Evolutionary conservation across 2,113 vertebrate genomes (phyloP).

Genomic region (Hyperoodon ampullatus): DNA sequence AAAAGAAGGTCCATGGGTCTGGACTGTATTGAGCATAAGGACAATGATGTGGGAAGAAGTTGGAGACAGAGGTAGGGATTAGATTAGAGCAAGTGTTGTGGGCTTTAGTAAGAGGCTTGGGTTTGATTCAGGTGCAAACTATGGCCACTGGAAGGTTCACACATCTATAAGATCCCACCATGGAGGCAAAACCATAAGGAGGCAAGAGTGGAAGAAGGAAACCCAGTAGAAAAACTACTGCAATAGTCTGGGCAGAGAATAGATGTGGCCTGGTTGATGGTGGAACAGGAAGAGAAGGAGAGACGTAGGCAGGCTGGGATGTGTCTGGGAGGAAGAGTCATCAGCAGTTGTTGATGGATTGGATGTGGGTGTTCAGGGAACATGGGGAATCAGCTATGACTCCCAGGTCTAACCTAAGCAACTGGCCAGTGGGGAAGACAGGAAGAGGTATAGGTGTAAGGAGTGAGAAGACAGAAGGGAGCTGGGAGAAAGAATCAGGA

Average conservation of each 20-base stretch:
- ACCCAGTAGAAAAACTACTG: not conserved
- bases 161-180: not conserved
- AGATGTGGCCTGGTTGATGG: not conserved
- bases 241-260: not conserved
- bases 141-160: not conserved
- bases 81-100: not conserved
- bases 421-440: not conserved
- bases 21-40: not conserved
- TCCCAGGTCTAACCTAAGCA: not conserved
- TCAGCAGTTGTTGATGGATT: not conserved
- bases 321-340: not conserved
- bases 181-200: not conserved
- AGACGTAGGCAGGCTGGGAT: not conserved
- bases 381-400: not conserved
- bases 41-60: not conserved
- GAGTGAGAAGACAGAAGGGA: not conserved
- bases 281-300: not conserved
- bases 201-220: not conserved
- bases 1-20: not conserved
- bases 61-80: not conserved
- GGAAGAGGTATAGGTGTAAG: not conserved
- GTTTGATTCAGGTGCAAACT: not conserved
- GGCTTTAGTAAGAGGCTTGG: not conserved
- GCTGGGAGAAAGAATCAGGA: not conserved
- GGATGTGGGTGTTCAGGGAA: not conserved